phyloP scores from a whole-genome alignment of 1,140 invertebrate species.

The Littorina saxatilis region DNA sequence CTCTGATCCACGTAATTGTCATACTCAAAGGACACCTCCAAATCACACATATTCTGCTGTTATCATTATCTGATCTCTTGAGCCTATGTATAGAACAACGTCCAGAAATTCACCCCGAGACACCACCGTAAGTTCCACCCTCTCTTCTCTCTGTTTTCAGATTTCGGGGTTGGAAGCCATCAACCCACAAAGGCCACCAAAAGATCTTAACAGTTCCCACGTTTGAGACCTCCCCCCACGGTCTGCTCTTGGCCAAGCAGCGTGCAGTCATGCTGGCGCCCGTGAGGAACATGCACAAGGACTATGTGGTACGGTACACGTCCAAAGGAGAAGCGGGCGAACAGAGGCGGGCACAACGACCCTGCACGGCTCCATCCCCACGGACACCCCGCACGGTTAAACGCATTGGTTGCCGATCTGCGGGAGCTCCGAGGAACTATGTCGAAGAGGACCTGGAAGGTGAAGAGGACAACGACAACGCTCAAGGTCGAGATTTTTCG shows the following conservation, averaged over 20 bases:
- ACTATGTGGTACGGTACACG: constrained; percentile 20
- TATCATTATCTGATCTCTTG: background rate
- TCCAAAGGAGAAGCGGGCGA: background rate
- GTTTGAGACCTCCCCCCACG: background rate
- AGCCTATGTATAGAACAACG: background rate
- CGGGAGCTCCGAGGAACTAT: background rate
- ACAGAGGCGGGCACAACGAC: constrained; percentile 2
- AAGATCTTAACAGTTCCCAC: constrained; percentile 13
- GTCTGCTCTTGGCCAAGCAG: background rate
- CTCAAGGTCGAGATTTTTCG: background rate
- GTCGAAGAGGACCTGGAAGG: background rate
- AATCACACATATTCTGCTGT: too few species aligned
- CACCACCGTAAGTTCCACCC: too few species aligned
- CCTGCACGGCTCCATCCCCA: constrained; percentile 11
- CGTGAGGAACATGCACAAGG: background rate
- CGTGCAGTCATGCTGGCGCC: constrained; percentile 19
- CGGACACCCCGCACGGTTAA: background rate
- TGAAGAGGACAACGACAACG: background rate
- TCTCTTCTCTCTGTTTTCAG: background rate
- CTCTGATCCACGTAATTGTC: too few species aligned
- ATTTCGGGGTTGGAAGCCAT: constrained; percentile 18
- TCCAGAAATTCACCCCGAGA: background rate
- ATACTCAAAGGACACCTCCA: too few species aligned
- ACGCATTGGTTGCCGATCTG: background rate
- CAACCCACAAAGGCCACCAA: background rate